Evolutionary conservation across 2,888 invertebrate genomes (phyloP).

Genomic region (Leptogaster cylindrica): DNA sequence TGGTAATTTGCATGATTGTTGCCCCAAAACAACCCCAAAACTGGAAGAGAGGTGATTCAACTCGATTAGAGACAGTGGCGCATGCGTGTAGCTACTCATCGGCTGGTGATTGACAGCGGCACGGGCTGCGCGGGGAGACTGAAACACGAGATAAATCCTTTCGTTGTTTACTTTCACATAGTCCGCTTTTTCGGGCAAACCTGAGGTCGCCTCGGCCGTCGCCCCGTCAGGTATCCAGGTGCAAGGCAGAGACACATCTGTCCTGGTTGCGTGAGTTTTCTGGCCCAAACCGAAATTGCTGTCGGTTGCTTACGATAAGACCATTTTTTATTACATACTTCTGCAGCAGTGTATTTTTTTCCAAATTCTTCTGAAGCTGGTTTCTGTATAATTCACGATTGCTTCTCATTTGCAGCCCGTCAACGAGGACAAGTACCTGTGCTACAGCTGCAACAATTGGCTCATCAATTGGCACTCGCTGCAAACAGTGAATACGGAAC

Average conservation of each 20-base stretch:
- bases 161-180: background rate
- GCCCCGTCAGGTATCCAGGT: background rate
- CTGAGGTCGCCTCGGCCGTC: background rate
- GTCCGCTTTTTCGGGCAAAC: background rate
- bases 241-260: background rate
- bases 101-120: no score
- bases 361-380: no score
- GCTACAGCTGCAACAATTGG: slow-evolving; percentile 62
- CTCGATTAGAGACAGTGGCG: no score
- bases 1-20: slow-evolving; percentile 2
- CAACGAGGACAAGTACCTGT: slow-evolving; percentile 61
- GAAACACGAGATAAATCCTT: background rate
- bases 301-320: no score
- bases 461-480: slow-evolving; percentile 61
- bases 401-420: slow-evolving; percentile 55
- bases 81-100: no score
- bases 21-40: background rate
- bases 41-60: background rate
- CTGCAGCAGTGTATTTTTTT: no score
- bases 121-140: background rate
- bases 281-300: no score
- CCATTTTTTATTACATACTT: no score
- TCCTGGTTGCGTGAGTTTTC: no score
- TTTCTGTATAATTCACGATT: no score
- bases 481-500: slow-evolving; percentile 55